Base-by-base conservation (phyloP, 37 sponge, comb jelly and placozoan species). In the Axinella damicornis region DNA sequence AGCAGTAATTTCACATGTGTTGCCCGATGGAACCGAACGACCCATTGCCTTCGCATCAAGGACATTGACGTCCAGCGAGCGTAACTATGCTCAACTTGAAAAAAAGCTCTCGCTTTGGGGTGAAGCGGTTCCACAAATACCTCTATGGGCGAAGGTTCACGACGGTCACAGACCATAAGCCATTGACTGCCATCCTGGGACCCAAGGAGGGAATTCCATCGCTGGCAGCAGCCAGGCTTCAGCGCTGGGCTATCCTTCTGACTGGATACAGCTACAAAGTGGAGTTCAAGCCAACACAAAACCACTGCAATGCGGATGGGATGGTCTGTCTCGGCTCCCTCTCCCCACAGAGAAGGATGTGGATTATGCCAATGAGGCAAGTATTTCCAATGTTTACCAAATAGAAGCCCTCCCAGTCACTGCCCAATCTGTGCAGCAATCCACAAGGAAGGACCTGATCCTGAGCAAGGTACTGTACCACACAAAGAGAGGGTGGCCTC, bases 11-110 rank as follows among this genome's bases (percentile, higher is more conserved):
- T 71, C 74, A 1, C 88, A 81, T 22, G 39, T 32, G 16, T 40
- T 53, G 21, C 74, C 67, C 2, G 71, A 61, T 82, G 83, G 83
- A 5, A 57, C 5, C 25, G 89, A 88, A 21, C 57, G 70, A 19
- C 89, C 89, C 30, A 40, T 88, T 28, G 89, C 74, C 37, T 83
- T 77, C 53, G 75, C 83, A 34, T 82, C 89, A 2, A 36, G 77
- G 39, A 82, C 83, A 15, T 22, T 88, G 53, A 40, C 83, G 11
- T 24, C 46, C 0, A 63, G 56, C 25, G 77, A 88, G 46, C 34
- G 64, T 11, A 88, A 83, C 24, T 89, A 83, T 58, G 55, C 84
- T 1, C 90, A 83, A 32, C 67, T 83, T n/a, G 90, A 89, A 65
- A 89, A 84, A 65, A 28, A 66, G 33, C n/a, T n/a, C n/a, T n/a